Evolutionary conservation across 2,113 vertebrate species (phyloP), one percentile per base, ranked within the genome.

Genomic region (Silurus meridionalis): DNA sequence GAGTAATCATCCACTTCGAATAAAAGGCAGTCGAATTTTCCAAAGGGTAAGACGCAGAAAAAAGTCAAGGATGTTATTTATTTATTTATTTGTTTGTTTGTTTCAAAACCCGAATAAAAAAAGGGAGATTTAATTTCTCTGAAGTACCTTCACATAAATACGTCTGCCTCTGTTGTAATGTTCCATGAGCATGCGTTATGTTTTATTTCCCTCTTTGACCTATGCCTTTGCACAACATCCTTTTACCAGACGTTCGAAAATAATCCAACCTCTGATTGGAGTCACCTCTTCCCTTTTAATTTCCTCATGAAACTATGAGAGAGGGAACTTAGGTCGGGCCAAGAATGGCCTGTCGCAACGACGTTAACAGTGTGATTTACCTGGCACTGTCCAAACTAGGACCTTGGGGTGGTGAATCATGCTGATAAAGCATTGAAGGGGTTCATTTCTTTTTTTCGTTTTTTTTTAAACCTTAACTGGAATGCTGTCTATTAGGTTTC

Each of bases 271-370:
- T 80, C 91, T 90, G 94, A 95, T 95, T 89, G 92, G 86, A 93
- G 94, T 95, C 91, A 94, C 94, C 90, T 96, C 94, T 96, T 96
- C 94, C 94, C 88, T 91, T 96, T 96, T 96, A 94, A 94, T 87
- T 89, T 95, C 93, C 93, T 91, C 93, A 94, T 94, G 93, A 93
- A 92, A 96, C 92, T 93, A 88, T 86, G 93, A 90, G 93, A 93
- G 95, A 95, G 93, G 92, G 94, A 94, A 95, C 93, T 95, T 93
- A 92, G 84, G 77, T 93, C 91, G 80, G 93, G 94, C 92, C 93
- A 94, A 89, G 94, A 90, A 93, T 52, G 15, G 85, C 88, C 91
- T 89, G 80, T 95, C 94, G 91, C 93, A 93, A 94, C 90, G 94
- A 71, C 79, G 57, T 85, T 75, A 69, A 67, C 85, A 25, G 78